Evolutionary conservation across 2,113 vertebrate genomes (phyloP).

Genomic region (Fregetta grallaria): DNA sequence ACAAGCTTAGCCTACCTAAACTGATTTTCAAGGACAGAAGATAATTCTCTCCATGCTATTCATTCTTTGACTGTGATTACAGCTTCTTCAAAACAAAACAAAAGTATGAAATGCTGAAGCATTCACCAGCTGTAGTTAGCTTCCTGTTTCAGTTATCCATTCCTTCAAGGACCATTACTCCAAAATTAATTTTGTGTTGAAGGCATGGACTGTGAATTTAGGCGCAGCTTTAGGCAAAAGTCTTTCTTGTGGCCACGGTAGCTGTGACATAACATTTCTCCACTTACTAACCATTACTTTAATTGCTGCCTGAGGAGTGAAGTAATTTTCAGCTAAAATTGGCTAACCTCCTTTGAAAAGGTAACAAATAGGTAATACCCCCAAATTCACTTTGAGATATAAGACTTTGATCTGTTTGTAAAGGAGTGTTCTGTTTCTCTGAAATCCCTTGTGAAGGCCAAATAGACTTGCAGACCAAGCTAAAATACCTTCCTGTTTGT

Average conservation of each 20-base stretch:
- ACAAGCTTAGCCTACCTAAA: not conserved
- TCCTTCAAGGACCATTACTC: not conserved
- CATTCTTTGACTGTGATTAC: not conserved
- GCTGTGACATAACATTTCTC: not conserved
- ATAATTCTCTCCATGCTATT: not conserved
- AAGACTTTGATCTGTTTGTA: not conserved
- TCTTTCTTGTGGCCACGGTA: not conserved
- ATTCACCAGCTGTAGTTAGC: not conserved
- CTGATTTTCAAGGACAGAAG: not conserved
- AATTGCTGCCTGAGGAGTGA: not conserved
- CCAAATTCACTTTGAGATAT: not conserved
- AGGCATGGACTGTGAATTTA: not conserved
- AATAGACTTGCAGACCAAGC: not conserved
- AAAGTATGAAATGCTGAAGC: not conserved
- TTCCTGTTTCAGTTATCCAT: not conserved
- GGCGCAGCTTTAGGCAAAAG: not conserved
- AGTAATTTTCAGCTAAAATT: not conserved
- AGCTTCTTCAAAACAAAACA: not conserved
- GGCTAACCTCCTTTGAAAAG: not conserved
- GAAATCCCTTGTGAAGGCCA: not conserved
- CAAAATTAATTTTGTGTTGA: not conserved
- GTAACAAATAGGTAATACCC: not conserved
- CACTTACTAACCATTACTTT: not conserved
- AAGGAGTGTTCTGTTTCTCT: not conserved
- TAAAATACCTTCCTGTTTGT: not conserved